phyloP scores from a whole-genome alignment of 2,888 invertebrate genomes.

The Ectemnius cavifrons region DNA sequence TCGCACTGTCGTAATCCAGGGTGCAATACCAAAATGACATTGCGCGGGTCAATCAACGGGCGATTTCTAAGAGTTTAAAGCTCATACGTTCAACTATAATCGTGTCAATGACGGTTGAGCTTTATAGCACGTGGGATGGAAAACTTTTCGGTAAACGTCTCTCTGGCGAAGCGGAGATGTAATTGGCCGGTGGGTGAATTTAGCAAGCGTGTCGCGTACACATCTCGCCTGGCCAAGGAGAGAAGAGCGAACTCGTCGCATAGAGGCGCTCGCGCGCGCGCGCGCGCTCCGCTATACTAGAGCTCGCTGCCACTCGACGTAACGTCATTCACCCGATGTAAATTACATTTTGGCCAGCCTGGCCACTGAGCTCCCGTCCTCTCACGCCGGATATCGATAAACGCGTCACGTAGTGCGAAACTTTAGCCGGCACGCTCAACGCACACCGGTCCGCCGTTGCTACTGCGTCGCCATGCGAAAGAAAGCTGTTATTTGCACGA shows the following conservation, averaged over 20 bases:
- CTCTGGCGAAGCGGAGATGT: background rate
- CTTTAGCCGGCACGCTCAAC: slow-evolving; percentile 1
- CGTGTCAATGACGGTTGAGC: background rate
- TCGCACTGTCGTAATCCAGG: background rate
- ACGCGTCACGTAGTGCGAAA: slow-evolving; percentile 28
- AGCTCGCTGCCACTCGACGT: slow-evolving; percentile 6
- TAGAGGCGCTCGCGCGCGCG: slow-evolving; percentile 7
- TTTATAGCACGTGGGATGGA: background rate
- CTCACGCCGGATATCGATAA: slow-evolving; percentile 23
- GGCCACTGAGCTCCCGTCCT: background rate
- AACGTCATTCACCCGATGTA: slow-evolving; percentile 38
- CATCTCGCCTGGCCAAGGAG: background rate
- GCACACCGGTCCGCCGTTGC: background rate
- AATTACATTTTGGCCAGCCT: slow-evolving; percentile 32
- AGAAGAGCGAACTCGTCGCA: background rate
- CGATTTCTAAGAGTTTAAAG: background rate
- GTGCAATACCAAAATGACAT: background rate
- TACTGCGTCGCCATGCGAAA: background rate
- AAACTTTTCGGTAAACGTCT: slow-evolving; percentile 17
- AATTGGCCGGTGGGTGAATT: background rate
- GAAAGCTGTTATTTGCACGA: slow-evolving; percentile 23
- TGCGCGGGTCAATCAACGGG: background rate
- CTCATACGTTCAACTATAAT: background rate
- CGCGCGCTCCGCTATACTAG: background rate
- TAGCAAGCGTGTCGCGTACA: background rate